Conservation (phyloP, 2,797 vertebrate genomes). For the Hoplostethus mediterraneus region DNA sequence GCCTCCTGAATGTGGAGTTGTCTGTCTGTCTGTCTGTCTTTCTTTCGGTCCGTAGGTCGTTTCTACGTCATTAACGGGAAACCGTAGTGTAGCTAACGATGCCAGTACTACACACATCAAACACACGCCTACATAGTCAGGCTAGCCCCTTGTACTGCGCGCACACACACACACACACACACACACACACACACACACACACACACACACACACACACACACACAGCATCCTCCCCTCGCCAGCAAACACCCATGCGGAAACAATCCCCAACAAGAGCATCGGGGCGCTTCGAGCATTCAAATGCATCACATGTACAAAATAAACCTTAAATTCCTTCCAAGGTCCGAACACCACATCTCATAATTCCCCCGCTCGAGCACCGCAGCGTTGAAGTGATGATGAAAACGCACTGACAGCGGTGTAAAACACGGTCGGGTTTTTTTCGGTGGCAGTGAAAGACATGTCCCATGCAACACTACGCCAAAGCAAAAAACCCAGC, state of each 20-base stretch:
- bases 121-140: conserved; percentile 55
- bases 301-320: conserved; percentile 32
- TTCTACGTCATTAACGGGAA: conserved; percentile 29
- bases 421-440: not conserved
- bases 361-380: not conserved
- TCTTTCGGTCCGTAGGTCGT: not conserved
- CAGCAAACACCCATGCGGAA: conserved; percentile 56
- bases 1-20: too few species aligned
- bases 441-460: not conserved
- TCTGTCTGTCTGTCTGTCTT: not conserved
- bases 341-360: not conserved
- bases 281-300: conserved; percentile 12
- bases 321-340: not conserved
- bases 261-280: conserved; percentile 27
- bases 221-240: conserved; percentile 29
- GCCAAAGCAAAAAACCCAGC: conserved; percentile 36
- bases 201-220: conserved; percentile 21
- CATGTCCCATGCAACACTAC: conserved; percentile 21
- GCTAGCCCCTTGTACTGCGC: conserved; percentile 51
- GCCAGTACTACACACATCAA: conserved; percentile 47
- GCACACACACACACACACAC: conserved; percentile 9
- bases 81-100: conserved; percentile 29
- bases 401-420: too few species aligned
- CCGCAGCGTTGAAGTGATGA: not conserved
- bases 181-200: conserved; percentile 23